Conservation (phyloP, 2,797 vertebrate species). For the Spondyliosoma cantharus region DNA sequence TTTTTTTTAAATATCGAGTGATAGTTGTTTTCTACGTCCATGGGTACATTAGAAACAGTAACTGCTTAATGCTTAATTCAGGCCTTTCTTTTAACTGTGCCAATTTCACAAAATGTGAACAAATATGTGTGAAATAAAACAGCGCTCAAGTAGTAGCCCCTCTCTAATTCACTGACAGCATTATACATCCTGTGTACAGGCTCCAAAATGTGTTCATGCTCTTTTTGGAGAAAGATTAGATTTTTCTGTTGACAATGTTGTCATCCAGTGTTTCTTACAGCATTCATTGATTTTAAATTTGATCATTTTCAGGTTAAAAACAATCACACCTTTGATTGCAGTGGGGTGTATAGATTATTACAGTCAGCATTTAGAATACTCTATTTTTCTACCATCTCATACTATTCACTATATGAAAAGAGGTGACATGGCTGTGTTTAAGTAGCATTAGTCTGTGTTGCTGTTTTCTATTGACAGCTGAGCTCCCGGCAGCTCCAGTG, state of each 20-base stretch:
- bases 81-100: not conserved
- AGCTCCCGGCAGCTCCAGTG: conserved; percentile 14
- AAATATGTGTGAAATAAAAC: not conserved
- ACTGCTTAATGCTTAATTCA: not conserved
- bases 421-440: conserved; percentile 11
- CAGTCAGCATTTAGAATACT: not conserved
- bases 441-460: conserved; percentile 19
- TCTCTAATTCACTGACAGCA: too few relatives aligned
- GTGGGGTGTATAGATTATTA: not conserved
- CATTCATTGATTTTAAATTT: not conserved
- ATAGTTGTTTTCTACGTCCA: not conserved
- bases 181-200: too few relatives aligned
- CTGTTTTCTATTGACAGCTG: conserved; percentile 1
- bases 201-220: not conserved
- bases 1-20: not conserved
- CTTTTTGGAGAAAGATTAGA: not conserved
- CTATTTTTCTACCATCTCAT: not conserved
- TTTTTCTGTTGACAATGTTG: not conserved
- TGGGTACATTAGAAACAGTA: not conserved
- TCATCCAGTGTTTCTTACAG: not conserved
- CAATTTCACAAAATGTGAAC: not conserved
- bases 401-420: not conserved
- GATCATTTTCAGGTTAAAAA: not conserved
- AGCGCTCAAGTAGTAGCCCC: too few relatives aligned
- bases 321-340: not conserved